These are phyloP conservation scores for Cosmia trapezina DNA, from an alignment of 2,888 invertebrate genomes.

Conservation along the genomic window DNA sequence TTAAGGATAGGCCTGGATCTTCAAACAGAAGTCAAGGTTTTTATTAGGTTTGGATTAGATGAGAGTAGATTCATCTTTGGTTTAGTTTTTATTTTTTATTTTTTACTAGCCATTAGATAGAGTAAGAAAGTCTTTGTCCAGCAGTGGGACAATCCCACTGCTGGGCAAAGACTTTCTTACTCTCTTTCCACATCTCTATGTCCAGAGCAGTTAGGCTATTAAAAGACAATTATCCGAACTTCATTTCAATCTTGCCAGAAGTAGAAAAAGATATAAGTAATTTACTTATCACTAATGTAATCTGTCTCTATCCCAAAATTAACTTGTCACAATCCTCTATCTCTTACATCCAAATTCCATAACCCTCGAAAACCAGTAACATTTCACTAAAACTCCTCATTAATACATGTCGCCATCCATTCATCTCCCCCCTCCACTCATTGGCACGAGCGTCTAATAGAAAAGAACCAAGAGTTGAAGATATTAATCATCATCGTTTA, in stretches of 20 bases:
- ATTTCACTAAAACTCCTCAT: constrained; percentile 22
- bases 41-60: neutral
- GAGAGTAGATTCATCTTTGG: neutral
- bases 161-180: too few relatives aligned
- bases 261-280: neutral
- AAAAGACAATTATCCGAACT: neutral
- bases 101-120: too few relatives aligned
- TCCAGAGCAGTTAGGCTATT: too few relatives aligned
- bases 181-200: too few relatives aligned
- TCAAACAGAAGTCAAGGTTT: neutral
- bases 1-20: too few relatives aligned
- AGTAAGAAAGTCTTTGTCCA: too few relatives aligned
- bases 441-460: constrained; percentile 49
- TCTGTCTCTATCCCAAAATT: too few relatives aligned
- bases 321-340: neutral
- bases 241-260: neutral
- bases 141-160: too few relatives aligned
- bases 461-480: constrained; percentile 30
- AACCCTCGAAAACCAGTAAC: neutral
- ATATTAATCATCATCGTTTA: constrained; percentile 71
- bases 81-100: too few relatives aligned
- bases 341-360: neutral
- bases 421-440: constrained; percentile 11
- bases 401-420: constrained; percentile 39
- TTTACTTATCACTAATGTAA: neutral